Conservation (phyloP, 2,888 invertebrate species). For the Cremastinae sp. region DNA sequence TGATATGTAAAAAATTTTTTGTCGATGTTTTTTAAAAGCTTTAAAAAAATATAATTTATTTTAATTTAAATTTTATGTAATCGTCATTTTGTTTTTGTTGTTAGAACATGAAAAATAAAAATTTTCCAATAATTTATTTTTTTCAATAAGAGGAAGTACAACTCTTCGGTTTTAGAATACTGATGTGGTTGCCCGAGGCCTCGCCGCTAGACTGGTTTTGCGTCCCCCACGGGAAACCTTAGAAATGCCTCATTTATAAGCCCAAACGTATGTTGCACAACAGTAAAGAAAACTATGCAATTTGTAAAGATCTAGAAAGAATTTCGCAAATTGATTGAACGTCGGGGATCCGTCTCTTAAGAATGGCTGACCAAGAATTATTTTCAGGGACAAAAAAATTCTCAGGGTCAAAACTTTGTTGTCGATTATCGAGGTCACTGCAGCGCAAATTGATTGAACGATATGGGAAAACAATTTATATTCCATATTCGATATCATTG, state of each 20-base stretch:
- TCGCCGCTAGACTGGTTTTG: slow-evolving; percentile 44
- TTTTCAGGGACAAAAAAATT: slow-evolving; percentile 36
- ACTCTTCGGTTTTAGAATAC: slow-evolving; percentile 32
- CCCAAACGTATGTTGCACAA: slow-evolving; percentile 56
- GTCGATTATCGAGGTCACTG: slow-evolving; percentile 66
- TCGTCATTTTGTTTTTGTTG: background rate
- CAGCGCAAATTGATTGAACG: slow-evolving; percentile 40
- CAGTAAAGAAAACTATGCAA: slow-evolving; percentile 19
- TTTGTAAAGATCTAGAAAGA: background rate
- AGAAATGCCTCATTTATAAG: slow-evolving; percentile 44
- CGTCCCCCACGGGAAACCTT: slow-evolving; percentile 53
- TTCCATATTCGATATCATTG: slow-evolving; percentile 19
- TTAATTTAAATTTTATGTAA: too few relatives aligned
- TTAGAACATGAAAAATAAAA: background rate
- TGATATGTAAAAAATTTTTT: too few relatives aligned
- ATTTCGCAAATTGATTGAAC: slow-evolving; percentile 22
- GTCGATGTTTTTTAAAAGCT: too few relatives aligned
- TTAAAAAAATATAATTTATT: too few relatives aligned
- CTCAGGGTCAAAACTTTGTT: slow-evolving; percentile 58
- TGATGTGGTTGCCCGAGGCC: slow-evolving; percentile 43
- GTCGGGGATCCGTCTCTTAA: background rate
- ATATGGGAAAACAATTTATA: slow-evolving; percentile 40
- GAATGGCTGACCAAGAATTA: background rate
- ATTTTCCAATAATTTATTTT: too few relatives aligned
- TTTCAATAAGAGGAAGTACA: too few relatives aligned